phyloP scores from a whole-genome alignment of 2,113 vertebrate genomes.

The Pollachius pollachius region DNA sequence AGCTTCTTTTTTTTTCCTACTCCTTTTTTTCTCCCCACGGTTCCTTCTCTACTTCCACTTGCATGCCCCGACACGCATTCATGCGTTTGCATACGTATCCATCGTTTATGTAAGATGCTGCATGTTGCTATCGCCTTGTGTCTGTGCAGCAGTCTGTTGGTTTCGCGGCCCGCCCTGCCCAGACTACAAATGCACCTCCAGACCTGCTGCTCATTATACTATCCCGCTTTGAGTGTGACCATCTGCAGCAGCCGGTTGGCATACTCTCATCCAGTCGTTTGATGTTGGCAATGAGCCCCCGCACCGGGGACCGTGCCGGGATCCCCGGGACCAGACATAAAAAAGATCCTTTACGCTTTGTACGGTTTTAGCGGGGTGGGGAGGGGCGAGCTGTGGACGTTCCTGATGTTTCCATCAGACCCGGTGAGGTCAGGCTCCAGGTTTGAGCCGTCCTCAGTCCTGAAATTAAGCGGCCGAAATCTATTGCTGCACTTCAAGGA shows the following conservation, averaged over 20 bases:
- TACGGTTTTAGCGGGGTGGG: conserved; percentile 7
- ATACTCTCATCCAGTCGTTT: conserved; percentile 58
- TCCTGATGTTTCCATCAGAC: conserved; percentile 26
- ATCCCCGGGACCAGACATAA: conserved; percentile 22
- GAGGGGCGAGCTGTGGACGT: conserved; percentile 5
- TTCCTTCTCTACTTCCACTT: background rate
- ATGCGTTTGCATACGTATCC: background rate
- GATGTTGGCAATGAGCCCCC: conserved; percentile 50
- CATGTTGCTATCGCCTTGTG: background rate
- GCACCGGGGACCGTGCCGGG: conserved; percentile 8
- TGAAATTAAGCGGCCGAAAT: no score
- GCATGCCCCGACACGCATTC: background rate
- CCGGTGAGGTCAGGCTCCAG: no score
- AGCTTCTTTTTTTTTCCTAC: background rate
- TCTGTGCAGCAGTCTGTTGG: conserved; percentile 26
- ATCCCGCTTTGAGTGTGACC: conserved; percentile 49
- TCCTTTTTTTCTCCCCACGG: background rate
- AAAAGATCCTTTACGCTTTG: conserved; percentile 44
- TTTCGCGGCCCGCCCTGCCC: conserved; percentile 41
- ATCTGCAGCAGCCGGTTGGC: conserved; percentile 61
- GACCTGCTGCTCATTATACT: conserved; percentile 56
- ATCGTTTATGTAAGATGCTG: background rate
- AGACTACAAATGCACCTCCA: conserved; percentile 54
- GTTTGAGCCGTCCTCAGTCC: no score
- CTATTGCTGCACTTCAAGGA: no score